Conservation (phyloP, 2,888 invertebrate genomes). For the Clusia tigrina region DNA sequence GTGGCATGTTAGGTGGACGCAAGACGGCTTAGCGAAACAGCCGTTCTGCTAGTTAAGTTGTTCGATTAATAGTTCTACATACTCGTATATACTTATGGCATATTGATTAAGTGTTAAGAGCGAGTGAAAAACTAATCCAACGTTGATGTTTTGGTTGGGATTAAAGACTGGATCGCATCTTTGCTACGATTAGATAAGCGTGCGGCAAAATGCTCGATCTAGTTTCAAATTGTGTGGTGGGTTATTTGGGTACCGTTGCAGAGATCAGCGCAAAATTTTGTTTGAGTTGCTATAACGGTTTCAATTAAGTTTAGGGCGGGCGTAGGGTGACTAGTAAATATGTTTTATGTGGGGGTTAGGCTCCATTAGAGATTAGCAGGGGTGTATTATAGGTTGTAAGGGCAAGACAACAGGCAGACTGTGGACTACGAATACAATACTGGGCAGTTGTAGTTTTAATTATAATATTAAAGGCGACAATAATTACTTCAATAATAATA, state of each 20-base stretch:
- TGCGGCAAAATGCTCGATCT: neutral
- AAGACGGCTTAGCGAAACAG: too few relatives aligned
- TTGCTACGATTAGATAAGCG: neutral
- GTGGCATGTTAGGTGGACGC: too few relatives aligned
- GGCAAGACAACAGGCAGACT: conserved; percentile 4
- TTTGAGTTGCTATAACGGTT: too few relatives aligned
- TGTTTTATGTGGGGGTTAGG: neutral
- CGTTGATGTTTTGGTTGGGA: conserved; percentile 16
- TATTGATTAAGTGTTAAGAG: conserved; percentile 19
- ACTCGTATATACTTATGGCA: conserved; percentile 19
- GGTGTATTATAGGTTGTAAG: neutral
- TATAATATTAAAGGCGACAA: neutral
- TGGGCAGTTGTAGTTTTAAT: neutral
- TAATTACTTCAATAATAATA: conserved; percentile 4
- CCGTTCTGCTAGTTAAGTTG: conserved; percentile 38
- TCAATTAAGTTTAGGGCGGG: neutral
- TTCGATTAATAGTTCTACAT: conserved; percentile 17
- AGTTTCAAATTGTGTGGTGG: neutral
- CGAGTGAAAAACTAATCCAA: conserved; percentile 11
- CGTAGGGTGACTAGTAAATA: neutral
- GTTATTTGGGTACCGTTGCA: neutral
- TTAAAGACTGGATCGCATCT: neutral
- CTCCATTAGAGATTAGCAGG: neutral
- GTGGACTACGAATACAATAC: neutral
- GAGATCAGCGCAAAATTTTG: neutral